Conservation (phyloP, 2,113 vertebrate genomes). For the Chiloscyllium plagiosum region DNA sequence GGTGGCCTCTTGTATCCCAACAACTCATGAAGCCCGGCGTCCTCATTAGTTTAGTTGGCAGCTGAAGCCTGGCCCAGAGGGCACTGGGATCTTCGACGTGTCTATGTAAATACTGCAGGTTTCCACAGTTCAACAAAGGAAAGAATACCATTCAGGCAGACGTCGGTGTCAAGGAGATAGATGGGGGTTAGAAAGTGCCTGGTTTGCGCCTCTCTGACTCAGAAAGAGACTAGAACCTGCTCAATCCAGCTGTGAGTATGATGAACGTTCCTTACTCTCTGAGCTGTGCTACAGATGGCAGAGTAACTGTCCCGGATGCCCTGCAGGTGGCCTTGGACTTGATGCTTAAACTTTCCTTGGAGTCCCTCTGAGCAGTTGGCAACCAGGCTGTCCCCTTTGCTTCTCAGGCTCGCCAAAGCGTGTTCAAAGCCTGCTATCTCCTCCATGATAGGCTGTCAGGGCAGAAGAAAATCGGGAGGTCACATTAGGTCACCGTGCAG, state of each 20-base stretch:
- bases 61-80: neutral
- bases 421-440: conserved; percentile 94
- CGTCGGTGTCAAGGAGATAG: neutral
- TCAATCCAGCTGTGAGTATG: neutral
- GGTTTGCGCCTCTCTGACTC: neutral
- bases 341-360: conserved; percentile 80
- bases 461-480: neutral
- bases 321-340: conserved; percentile 77
- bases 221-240: neutral
- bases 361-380: conserved; percentile 75
- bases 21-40: neutral
- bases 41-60: neutral
- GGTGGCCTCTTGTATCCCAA: neutral
- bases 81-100: accelerated
- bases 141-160: neutral
- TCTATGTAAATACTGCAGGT: neutral
- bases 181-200: neutral
- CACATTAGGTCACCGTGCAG: neutral
- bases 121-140: neutral
- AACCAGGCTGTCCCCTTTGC: conserved; percentile 72
- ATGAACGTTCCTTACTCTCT: conserved; percentile 67
- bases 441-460: conserved; percentile 87
- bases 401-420: conserved; percentile 70
- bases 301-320: conserved; percentile 90
- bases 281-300: conserved; percentile 91